Base-by-base conservation (phyloP, 2,888 invertebrate genomes). In the Drosophila anomalata region DNA sequence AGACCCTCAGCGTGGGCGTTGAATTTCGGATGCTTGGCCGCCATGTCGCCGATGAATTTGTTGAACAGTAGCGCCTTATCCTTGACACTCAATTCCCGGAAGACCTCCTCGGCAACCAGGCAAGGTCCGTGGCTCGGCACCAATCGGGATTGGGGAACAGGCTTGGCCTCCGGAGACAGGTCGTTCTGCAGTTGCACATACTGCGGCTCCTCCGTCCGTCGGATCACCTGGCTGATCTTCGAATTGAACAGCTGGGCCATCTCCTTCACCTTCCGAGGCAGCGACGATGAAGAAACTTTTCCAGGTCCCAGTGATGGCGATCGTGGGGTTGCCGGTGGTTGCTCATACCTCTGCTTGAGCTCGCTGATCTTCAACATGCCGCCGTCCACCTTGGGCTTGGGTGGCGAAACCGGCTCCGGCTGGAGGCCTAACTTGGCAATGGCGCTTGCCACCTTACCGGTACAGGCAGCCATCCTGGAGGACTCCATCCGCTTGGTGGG, bases 1-100 rank as follows among this genome's bases (percentile, higher is more conserved):
- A 88, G 72, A 3, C 67, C 67, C 2, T 73, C 77, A 0, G 80
- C 81, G 48, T 90, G 84, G 14, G 75, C 75, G 20, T 73, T 76
- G 44, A 90, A 90, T n/a, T 84, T 81, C 3, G 90, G 89, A 73
- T 90, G 86, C 39, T 75, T 79, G 17, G 77, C 77, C 0, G 89
- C 74, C 79, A 90, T 87, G 20, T 90, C 90, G 2, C 78, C 81
- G 31, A 89, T 79, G 41, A 91, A 90, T 41, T 89, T 87, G 17
- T 89, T 90, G 41, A 89, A 91, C 2, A 91, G 72, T 46, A 90
- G 31, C 0, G 84, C 90, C 44, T 91, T 91, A 53, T 91, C 91
- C 66, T 88, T 91, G 3, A 91, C 91, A 2, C 90, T 89, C 9
- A 91, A 69, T 48, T 90, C 85, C 0, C 73, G 82, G 53, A 90